A percentile compares a stretch with the other conserved stretches of the same genome.
These are phyloP conservation scores for Fukomys damarensis DNA, from an alignment of 2,113 vertebrate genomes.

Conservation along the genomic window DNA sequence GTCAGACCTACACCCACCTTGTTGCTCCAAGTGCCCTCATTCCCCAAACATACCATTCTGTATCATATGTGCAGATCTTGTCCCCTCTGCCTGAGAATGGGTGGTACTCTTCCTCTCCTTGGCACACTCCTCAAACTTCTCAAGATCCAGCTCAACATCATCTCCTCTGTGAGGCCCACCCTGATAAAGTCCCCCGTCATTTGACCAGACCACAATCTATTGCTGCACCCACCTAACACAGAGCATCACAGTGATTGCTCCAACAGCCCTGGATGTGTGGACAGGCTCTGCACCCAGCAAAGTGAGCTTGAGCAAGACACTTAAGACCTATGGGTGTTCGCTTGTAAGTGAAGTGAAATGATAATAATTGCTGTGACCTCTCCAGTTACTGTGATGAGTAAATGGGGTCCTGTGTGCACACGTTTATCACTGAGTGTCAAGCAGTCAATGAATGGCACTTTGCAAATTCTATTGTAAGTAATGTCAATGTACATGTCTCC, in stretches of 20 bases:
- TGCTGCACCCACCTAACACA: not conserved
- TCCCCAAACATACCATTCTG: not conserved
- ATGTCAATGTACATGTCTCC: not conserved
- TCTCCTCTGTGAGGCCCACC: not conserved
- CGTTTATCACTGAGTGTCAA: not conserved
- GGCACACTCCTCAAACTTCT: not conserved
- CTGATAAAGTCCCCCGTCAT: not conserved
- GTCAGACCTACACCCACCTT: not conserved
- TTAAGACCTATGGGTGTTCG: not conserved
- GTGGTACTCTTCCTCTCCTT: not conserved
- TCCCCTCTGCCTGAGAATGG: not conserved
- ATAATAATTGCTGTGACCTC: not conserved
- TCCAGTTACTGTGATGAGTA: not conserved
- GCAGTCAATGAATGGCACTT: not conserved
- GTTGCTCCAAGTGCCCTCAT: not conserved
- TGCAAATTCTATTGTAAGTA: not conserved
- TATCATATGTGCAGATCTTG: not conserved
- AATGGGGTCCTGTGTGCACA: not conserved
- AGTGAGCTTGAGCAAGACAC: slow-evolving; percentile 4
- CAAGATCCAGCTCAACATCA: not conserved
- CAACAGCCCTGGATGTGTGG: not conserved
- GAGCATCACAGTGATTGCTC: not conserved
- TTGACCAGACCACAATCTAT: not conserved
- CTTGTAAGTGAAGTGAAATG: not conserved
- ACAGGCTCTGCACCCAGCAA: not conserved